Base-by-base conservation (phyloP, 2,797 vertebrate species). In the Eutrigla gurnardus region DNA sequence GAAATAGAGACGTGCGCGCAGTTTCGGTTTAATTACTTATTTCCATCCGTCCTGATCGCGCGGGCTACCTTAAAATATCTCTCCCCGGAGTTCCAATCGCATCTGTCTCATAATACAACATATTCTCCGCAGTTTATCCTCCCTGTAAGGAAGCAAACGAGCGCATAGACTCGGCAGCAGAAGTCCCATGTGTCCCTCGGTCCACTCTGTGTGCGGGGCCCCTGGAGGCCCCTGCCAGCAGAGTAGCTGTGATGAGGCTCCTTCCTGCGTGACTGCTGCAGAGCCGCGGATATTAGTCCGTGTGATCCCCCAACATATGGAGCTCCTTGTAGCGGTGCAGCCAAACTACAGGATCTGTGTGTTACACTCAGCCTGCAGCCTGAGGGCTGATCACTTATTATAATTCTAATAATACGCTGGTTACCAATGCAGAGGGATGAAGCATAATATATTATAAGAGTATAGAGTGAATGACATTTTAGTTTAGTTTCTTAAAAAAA, bases 191-290 rank as follows among this genome's bases (percentile, higher is more conserved):
- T 57, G 66, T 58, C 40, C 65, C 33, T 17, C 40, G 0, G 46
- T 36, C 49, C 10, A 12, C 25, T 32, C 36, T 46, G 40, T 46
- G 40, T 13, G 66, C 17, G 81, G 75, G 49, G 52, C 65, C 75
- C 73, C 71, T 15, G 42, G 43, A 6, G 78, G 84, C 43, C 77
- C 75, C 78, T 55, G 82, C 14, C 71, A 65, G 78, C 77, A 85
- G 82, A 86, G 85, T 77, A 82, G 45, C 53, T 35, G 52, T 52
- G 70, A 77, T 69, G 78, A 78, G 83, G 36, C 55, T 75, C 62
- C 93, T 89, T 92, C 89, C 92, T 92, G 92, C 96, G 96, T 97
- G 96, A 95, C 95, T 94, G 91, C 91, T 87, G 91, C 92, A 91
- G 73, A 93, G 89, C 94, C 87, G 91, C 89, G 88, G 92, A 95